Conservation (phyloP, 2,113 vertebrate genomes). For the Urocynchramus pylzowi region DNA sequence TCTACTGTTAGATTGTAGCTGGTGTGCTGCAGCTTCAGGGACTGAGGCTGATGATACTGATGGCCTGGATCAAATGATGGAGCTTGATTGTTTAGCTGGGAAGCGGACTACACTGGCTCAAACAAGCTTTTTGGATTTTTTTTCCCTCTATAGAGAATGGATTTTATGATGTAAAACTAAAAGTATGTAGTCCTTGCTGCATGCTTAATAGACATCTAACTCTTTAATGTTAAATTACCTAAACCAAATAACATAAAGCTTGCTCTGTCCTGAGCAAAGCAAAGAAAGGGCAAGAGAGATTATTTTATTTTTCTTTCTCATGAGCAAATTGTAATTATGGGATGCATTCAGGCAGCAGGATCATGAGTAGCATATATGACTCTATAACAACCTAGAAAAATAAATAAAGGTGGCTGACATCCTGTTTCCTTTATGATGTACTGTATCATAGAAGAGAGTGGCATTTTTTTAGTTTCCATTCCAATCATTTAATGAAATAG, state of each 20-base stretch:
- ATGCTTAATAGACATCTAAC: neutral
- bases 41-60: neutral
- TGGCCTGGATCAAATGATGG: neutral
- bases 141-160: neutral
- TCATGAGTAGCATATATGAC: neutral
- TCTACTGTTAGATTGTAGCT: neutral
- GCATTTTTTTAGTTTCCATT: neutral
- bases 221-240: neutral
- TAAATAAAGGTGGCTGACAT: slow-evolving; percentile 13
- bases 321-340: neutral
- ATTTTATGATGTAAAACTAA: neutral
- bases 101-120: neutral
- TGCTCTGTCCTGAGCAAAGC: neutral
- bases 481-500: neutral
- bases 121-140: neutral
- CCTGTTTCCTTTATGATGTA: neutral
- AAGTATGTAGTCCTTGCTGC: neutral
- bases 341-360: neutral
- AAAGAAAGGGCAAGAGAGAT: neutral
- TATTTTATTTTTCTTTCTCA: neutral
- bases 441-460: neutral
- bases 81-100: neutral
- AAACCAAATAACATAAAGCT: neutral
- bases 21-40: neutral
- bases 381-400: neutral